A percentile compares a stretch with the other conserved stretches of the same genome.
Evolutionary conservation across 2,888 invertebrate genomes (phyloP).

Genomic region (Pemphredon lugubris): DNA sequence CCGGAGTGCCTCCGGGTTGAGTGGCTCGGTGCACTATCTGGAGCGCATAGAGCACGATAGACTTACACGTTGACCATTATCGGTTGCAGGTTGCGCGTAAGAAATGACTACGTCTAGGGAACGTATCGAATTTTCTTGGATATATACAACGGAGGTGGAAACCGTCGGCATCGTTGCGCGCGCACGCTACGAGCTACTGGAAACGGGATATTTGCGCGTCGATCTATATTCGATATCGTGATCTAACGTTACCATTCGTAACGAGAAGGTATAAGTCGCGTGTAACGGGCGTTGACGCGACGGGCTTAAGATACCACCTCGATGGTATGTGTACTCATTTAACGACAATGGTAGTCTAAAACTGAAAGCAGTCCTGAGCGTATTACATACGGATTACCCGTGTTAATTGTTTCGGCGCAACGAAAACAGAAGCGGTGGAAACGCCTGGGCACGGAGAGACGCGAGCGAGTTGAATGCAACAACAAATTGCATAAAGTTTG

Average conservation of each 20-base stretch:
- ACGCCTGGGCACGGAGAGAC: conserved; percentile 9
- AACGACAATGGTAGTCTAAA: conserved; percentile 37
- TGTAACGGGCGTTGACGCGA: conserved; percentile 29
- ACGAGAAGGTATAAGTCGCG: conserved; percentile 3
- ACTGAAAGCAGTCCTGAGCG: conserved; percentile 42
- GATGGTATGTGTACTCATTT: conserved; percentile 25
- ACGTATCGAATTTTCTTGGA: conserved; percentile 60
- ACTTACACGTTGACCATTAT: conserved; percentile 63
- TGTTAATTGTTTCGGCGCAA: conserved; percentile 42
- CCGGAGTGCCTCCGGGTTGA: conserved; percentile 49
- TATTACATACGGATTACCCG: conserved; percentile 48
- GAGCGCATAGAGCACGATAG: conserved; percentile 50
- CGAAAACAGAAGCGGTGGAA: conserved; percentile 21
- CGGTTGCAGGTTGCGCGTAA: conserved; percentile 57
- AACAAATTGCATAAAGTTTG: conserved; percentile 33
- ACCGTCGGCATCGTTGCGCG: conserved; percentile 25
- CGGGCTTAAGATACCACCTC: background rate
- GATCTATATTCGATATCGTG: conserved; percentile 19
- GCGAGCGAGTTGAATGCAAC: conserved; percentile 14
- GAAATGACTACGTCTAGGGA: conserved; percentile 46
- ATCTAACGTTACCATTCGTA: conserved; percentile 6
- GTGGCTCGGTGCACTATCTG: conserved; percentile 52
- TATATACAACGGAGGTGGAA: too few relatives aligned
- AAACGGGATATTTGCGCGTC: conserved; percentile 43
- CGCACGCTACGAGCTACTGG: too few relatives aligned